phyloP scores from a whole-genome alignment of 37 sponge, comb jelly and placozoan species.

The Beroe ovata region DNA sequence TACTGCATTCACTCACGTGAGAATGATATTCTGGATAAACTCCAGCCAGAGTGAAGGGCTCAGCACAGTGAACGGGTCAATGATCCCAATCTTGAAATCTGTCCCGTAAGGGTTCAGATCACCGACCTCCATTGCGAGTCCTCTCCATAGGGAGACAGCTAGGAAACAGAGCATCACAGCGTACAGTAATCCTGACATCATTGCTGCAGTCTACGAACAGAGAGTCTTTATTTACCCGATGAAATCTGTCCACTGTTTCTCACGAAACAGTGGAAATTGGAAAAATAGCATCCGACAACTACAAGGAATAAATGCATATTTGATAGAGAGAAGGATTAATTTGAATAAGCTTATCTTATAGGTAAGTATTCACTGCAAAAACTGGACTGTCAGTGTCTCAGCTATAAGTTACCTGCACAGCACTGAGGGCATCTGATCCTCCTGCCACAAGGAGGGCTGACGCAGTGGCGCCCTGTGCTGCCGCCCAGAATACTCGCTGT shows the following conservation, averaged over 20 bases:
- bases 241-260: too few relatives aligned
- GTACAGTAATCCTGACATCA: slow-evolving; percentile 23
- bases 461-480: slow-evolving; percentile 20
- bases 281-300: too few relatives aligned
- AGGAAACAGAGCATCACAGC: slow-evolving; percentile 43
- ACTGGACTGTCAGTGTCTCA: too few relatives aligned
- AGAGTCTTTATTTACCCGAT: too few relatives aligned
- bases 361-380: too few relatives aligned
- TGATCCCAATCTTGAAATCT: slow-evolving; percentile 30
- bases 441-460: slow-evolving; percentile 34
- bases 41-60: background rate
- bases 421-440: slow-evolving; percentile 38
- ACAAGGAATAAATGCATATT: too few relatives aligned
- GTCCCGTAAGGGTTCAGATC: slow-evolving; percentile 56
- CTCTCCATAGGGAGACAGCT: slow-evolving; percentile 32
- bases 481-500: slow-evolving; percentile 59
- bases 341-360: too few relatives aligned
- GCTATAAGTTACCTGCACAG: slow-evolving; percentile 49
- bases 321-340: too few relatives aligned
- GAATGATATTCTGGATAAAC: background rate
- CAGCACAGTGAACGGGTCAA: slow-evolving; percentile 23
- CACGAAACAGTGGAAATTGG: too few relatives aligned
- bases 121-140: slow-evolving; percentile 44
- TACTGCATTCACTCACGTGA: slow-evolving; percentile 58
- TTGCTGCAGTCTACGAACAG: slow-evolving; percentile 31